Evolutionary conservation across 1,140 invertebrate species (phyloP).

Genomic region (Sminthurides bifidus): DNA sequence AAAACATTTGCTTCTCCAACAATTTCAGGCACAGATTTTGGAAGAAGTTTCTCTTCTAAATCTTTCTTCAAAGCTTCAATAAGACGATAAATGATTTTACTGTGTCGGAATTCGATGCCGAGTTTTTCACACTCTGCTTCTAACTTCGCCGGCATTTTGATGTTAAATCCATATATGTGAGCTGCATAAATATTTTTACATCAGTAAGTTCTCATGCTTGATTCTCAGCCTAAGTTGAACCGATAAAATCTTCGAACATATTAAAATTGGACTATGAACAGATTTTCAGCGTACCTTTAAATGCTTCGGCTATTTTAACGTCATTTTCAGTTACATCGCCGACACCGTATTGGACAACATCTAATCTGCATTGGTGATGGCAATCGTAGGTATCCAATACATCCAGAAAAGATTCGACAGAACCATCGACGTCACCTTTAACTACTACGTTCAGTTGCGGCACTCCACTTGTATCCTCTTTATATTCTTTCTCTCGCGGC

Average conservation of each 20-base stretch:
- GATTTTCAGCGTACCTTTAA: slow-evolving; percentile 49
- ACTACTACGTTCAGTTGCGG: slow-evolving; percentile 47
- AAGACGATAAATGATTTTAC: slow-evolving; percentile 84
- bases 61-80: slow-evolving; percentile 76
- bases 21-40: slow-evolving; percentile 57
- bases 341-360: slow-evolving; percentile 77
- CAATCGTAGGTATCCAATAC: slow-evolving; percentile 76
- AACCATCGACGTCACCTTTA: slow-evolving; percentile 73
- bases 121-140: slow-evolving; percentile 42
- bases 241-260: too few species aligned
- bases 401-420: slow-evolving; percentile 86
- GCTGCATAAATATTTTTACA: slow-evolving; percentile 41
- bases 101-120: slow-evolving; percentile 49
- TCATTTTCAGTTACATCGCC: slow-evolving; percentile 72
- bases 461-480: slow-evolving; percentile 37
- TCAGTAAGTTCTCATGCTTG: slow-evolving; percentile 1
- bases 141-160: slow-evolving; percentile 44
- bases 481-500: slow-evolving; percentile 47
- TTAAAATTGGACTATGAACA: too few species aligned
- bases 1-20: slow-evolving; percentile 74
- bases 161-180: slow-evolving; percentile 78
- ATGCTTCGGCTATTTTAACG: slow-evolving; percentile 70
- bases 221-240: neutral
- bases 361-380: slow-evolving; percentile 58
- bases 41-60: slow-evolving; percentile 60